phyloP scores from a whole-genome alignment of 1,140 invertebrate genomes.

The Periplaneta americana region DNA sequence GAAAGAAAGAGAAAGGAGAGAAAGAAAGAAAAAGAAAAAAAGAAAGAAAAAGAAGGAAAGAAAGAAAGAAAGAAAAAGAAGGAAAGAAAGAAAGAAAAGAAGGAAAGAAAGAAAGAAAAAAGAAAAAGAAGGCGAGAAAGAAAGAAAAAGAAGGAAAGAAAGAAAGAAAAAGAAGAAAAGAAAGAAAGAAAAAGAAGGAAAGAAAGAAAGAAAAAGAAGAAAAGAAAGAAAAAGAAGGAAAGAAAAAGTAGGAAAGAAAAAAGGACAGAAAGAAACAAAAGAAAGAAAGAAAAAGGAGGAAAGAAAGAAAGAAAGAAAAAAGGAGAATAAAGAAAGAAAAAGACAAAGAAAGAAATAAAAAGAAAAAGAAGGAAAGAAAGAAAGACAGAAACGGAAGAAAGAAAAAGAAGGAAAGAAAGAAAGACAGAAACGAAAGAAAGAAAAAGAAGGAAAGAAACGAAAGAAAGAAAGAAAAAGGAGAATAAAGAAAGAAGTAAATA shows the following conservation, averaged over 20 bases:
- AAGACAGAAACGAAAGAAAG: no score
- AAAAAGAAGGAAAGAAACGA: not conserved
- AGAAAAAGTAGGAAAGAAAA: not conserved
- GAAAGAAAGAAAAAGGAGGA: not conserved
- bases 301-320: not conserved
- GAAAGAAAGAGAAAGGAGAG: not conserved
- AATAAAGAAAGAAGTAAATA: no score
- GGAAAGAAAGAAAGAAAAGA: not conserved
- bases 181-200: not conserved
- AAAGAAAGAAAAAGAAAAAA: not conserved
- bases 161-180: not conserved
- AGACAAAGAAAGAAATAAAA: not conserved
- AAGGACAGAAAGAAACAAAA: not conserved
- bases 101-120: not conserved
- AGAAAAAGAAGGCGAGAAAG: no score
- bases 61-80: not conserved
- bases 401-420: not conserved
- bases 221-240: not conserved
- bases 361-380: not conserved
- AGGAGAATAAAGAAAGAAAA: not conserved
- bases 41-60: not conserved
- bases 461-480: not conserved
- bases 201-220: not conserved
- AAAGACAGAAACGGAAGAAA: not conserved
- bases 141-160: not conserved